Evolutionary conservation across 2,113 vertebrate genomes (phyloP).

Genomic region (Poeciliopsis occidentalis): DNA sequence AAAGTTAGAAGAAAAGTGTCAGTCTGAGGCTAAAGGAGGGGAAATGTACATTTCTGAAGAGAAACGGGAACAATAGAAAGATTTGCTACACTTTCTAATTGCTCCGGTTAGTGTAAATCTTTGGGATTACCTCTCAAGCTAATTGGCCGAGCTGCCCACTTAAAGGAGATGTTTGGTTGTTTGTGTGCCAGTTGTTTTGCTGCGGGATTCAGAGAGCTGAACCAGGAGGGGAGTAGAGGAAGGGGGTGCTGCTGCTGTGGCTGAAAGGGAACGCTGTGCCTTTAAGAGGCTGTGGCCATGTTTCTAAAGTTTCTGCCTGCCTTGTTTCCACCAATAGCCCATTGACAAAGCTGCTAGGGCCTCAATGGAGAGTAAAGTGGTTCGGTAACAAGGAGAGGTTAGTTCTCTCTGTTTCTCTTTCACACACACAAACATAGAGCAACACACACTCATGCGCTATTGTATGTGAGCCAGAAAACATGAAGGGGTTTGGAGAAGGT

Average conservation of each 20-base stretch:
- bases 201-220: slow-evolving; percentile 63
- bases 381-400: slow-evolving; percentile 85
- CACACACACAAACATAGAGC: slow-evolving; percentile 34
- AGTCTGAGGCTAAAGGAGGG: neutral
- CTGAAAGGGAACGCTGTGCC: slow-evolving; percentile 79
- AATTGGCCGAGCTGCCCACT: slow-evolving; percentile 61
- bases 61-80: slow-evolving; percentile 35
- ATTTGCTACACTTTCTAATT: slow-evolving; percentile 37
- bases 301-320: slow-evolving; percentile 87
- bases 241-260: slow-evolving; percentile 1
- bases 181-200: slow-evolving; percentile 77
- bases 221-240: slow-evolving; percentile 11
- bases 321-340: slow-evolving; percentile 88
- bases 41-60: slow-evolving; percentile 1
- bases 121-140: slow-evolving; percentile 68
- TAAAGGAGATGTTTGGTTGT: slow-evolving; percentile 76
- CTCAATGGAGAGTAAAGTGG: slow-evolving; percentile 86
- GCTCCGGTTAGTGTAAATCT: slow-evolving; percentile 65
- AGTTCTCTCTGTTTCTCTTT: slow-evolving; percentile 72
- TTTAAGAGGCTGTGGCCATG: slow-evolving; percentile 83
- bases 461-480: slow-evolving; percentile 49
- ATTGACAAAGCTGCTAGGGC: slow-evolving; percentile 85
- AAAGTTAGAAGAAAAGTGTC: slow-evolving; percentile 9
- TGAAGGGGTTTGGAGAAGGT: slow-evolving; percentile 27
- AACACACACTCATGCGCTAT: slow-evolving; percentile 47